Percentiles rank a stretch among this genome's conserved stretches.
phyloP scores from a whole-genome alignment of 2,888 invertebrate genomes.

The Cerastis leucographa region DNA sequence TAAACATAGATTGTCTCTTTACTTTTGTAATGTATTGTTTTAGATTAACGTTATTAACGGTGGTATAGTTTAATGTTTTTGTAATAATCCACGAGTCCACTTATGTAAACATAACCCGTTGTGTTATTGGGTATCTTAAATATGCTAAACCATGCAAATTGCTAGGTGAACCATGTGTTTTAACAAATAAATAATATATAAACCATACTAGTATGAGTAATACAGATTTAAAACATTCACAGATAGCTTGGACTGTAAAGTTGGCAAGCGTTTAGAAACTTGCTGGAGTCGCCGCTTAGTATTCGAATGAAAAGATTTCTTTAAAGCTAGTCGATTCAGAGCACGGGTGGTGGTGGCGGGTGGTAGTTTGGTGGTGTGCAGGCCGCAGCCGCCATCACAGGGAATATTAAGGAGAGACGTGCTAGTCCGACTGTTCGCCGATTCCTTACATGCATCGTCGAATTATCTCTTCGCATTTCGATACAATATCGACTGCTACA shows the following conservation, averaged over 20 bases:
- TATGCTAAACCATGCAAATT: slow-evolving; percentile 35
- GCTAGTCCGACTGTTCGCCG: slow-evolving; percentile 55
- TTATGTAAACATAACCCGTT: slow-evolving; percentile 51
- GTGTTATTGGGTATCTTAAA: slow-evolving; percentile 35
- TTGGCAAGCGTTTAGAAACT: slow-evolving; percentile 62
- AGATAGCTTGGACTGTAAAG: slow-evolving; percentile 48
- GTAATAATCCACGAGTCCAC: slow-evolving; percentile 47
- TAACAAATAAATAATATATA: not conserved
- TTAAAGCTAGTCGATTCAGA: slow-evolving; percentile 68
- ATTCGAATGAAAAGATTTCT: slow-evolving; percentile 70
- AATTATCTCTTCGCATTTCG: slow-evolving; percentile 66
- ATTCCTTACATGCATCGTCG: slow-evolving; percentile 60
- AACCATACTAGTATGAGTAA: slow-evolving; percentile 6
- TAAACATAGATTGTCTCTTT: slow-evolving; percentile 55
- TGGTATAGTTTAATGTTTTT: slow-evolving; percentile 63
- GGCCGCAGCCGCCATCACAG: slow-evolving; percentile 63
- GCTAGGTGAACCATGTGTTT: slow-evolving; percentile 20
- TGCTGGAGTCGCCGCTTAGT: slow-evolving; percentile 58
- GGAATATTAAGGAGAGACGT: slow-evolving; percentile 67
- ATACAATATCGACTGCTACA: slow-evolving; percentile 65
- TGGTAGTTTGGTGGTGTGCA: slow-evolving; percentile 50
- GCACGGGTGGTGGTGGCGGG: slow-evolving; percentile 62
- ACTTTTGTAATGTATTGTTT: slow-evolving; percentile 60
- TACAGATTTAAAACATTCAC: slow-evolving; percentile 29
- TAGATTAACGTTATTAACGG: slow-evolving; percentile 46